Conservation (phyloP, 2,888 invertebrate genomes). For the Bugulina stolonifera region DNA sequence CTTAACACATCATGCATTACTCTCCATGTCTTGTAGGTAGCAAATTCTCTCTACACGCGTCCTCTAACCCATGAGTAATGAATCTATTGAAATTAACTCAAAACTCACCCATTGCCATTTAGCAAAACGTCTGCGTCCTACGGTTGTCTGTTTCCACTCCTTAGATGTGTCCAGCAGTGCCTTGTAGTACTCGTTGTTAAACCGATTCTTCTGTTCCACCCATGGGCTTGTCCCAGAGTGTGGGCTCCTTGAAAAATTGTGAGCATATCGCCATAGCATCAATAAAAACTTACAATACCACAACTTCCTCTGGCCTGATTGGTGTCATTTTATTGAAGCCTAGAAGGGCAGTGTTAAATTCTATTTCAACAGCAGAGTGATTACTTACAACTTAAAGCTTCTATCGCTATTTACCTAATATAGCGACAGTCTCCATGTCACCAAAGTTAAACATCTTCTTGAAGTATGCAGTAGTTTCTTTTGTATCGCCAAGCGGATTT, state of each 20-base stretch:
- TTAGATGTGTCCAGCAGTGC: background rate
- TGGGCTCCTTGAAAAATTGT: background rate
- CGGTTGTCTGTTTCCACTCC: background rate
- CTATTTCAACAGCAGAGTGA: too few relatives aligned
- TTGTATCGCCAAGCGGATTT: background rate
- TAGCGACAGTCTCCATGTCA: background rate
- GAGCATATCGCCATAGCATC: background rate
- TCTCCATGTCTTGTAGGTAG: too few relatives aligned
- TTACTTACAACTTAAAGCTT: too few relatives aligned
- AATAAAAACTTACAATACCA: background rate
- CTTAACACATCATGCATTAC: too few relatives aligned
- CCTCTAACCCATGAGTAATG: too few relatives aligned
- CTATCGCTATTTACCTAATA: slow-evolving; percentile 13
- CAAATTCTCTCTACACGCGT: too few relatives aligned
- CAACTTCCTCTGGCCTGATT: too few relatives aligned
- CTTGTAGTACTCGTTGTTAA: background rate
- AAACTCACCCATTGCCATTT: slow-evolving; percentile 23
- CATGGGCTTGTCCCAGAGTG: slow-evolving; percentile 5
- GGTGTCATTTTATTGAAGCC: too few relatives aligned
- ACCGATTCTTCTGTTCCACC: background rate
- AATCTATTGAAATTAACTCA: too few relatives aligned
- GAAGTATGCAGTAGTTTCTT: background rate
- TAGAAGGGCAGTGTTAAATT: too few relatives aligned
- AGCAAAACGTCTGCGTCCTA: background rate
- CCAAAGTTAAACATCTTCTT: slow-evolving; percentile 1